A percentile compares a stretch with the other conserved stretches of the same genome.
These are phyloP conservation scores for Antidorcas marsupialis DNA, from an alignment of 2,113 vertebrate genomes.

Conservation along the genomic window DNA sequence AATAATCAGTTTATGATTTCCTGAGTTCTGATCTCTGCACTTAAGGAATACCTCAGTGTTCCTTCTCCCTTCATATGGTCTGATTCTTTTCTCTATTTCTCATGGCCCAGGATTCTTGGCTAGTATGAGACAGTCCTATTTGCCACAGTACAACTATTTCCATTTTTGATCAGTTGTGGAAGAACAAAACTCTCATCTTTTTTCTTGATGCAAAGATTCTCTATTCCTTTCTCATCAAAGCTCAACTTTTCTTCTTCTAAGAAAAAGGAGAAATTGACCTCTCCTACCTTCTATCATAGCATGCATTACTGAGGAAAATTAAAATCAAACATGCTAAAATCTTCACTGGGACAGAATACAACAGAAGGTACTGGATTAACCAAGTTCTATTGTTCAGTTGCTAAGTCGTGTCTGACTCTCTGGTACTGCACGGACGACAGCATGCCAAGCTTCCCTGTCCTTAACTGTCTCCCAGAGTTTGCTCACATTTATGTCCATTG, in stretches of 20 bases:
- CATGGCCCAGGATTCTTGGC: background rate
- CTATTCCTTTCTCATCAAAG: background rate
- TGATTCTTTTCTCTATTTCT: background rate
- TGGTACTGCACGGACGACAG: background rate
- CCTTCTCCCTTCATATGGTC: background rate
- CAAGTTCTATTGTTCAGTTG: background rate
- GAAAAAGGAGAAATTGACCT: background rate
- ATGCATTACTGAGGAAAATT: background rate
- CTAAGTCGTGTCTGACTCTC: background rate
- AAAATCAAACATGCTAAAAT: background rate
- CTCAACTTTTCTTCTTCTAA: background rate
- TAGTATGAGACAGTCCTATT: background rate
- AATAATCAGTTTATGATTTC: background rate
- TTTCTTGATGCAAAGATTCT: background rate
- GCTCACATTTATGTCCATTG: background rate
- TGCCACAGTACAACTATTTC: background rate
- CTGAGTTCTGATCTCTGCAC: background rate
- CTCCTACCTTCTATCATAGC: background rate
- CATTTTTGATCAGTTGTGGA: background rate
- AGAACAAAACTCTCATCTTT: background rate
- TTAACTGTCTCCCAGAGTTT: background rate
- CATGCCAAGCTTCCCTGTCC: background rate
- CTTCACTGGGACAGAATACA: background rate
- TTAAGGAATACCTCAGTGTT: background rate
- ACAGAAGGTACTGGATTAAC: background rate